Percentiles rank a stretch among this genome's conserved stretches.
Conservation (phyloP, 2,888 invertebrate species). For the Caenorhabditis afra region DNA sequence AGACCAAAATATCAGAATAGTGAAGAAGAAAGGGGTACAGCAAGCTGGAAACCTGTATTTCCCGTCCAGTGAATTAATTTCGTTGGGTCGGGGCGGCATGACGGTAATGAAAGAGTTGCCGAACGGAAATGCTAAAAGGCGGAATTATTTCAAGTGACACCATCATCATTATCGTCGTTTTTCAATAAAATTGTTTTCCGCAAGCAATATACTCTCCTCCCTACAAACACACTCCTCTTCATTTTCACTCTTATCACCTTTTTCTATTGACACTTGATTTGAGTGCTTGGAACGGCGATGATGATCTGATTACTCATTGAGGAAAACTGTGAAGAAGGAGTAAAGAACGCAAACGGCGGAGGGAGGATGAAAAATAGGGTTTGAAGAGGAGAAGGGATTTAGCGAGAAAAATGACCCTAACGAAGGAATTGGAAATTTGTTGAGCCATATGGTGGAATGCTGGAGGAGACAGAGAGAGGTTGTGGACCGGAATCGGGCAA, state of each 20-base stretch:
- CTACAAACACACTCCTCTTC: not conserved
- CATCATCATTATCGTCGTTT: not conserved
- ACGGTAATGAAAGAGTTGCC: too few species aligned
- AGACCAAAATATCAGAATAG: not conserved
- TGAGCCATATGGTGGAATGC: conserved; percentile 2
- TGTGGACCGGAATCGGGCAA: not conserved
- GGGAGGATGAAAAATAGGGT: not conserved
- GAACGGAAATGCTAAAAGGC: too few species aligned
- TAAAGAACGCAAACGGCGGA: conserved; percentile 3
- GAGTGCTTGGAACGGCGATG: conserved; percentile 46
- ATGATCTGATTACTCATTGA: conserved; percentile 37
- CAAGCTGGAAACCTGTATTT: too few species aligned
- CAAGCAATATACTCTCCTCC: conserved; percentile 3
- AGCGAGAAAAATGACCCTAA: conserved; percentile 2
- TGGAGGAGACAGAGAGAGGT: not conserved
- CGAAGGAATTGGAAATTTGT: not conserved
- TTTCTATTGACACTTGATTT: conserved; percentile 47
- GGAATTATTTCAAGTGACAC: not conserved
- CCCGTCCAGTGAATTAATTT: too few species aligned
- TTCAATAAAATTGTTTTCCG: conserved; percentile 12
- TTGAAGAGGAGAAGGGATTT: not conserved
- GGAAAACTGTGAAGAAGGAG: not conserved
- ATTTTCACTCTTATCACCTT: conserved; percentile 20
- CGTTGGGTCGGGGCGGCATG: too few species aligned
- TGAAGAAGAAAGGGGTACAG: too few species aligned